Conservation (phyloP, 2,797 vertebrate genomes). For the Gymnoscopelus microlampas region DNA sequence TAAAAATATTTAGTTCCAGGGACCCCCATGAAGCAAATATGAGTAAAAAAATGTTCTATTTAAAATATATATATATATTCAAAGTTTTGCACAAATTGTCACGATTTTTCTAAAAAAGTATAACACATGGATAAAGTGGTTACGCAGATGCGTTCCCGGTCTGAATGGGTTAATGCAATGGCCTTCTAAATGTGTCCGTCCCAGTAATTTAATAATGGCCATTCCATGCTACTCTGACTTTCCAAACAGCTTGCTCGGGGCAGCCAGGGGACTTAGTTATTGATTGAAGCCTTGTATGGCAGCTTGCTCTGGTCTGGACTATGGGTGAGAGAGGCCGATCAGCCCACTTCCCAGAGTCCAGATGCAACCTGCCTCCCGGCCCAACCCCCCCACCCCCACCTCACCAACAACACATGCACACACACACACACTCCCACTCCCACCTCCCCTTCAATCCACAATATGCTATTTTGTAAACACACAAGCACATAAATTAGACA, state of each 20-base stretch:
- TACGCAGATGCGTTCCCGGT: too few species aligned
- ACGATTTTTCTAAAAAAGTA: too few species aligned
- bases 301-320: conserved; percentile 49
- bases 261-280: conserved; percentile 79
- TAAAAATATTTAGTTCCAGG: too few species aligned
- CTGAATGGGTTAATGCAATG: too few species aligned
- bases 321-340: conserved; percentile 75
- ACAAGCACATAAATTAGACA: conserved; percentile 46
- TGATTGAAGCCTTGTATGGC: conserved; percentile 75
- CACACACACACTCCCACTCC: neutral
- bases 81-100: too few species aligned
- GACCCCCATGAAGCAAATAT: too few species aligned
- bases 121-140: too few species aligned
- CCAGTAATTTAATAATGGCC: conserved; percentile 86
- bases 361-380: conserved; percentile 39
- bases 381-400: conserved; percentile 25
- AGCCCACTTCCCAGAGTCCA: conserved; percentile 79
- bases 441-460: conserved; percentile 29
- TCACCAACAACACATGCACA: neutral
- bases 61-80: too few species aligned
- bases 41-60: too few species aligned
- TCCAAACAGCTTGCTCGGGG: conserved; percentile 76
- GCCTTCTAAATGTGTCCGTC: conserved; percentile 83
- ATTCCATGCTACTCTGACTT: conserved; percentile 84
- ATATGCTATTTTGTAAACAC: conserved; percentile 60